phyloP scores from a whole-genome alignment of 2,113 vertebrate genomes.

The Grus americana region DNA sequence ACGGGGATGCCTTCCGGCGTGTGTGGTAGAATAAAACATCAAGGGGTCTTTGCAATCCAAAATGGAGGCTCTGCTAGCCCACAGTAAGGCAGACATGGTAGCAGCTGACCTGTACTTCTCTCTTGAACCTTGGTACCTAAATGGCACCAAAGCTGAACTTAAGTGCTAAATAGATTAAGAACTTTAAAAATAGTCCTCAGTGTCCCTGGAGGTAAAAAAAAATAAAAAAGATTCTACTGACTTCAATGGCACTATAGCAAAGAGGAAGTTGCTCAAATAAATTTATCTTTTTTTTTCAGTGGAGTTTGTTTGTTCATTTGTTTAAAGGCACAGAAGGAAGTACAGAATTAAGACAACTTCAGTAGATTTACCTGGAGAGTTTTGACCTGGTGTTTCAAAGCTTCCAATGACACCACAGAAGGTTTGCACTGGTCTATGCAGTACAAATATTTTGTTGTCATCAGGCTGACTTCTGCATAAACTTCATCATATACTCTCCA shows the following conservation, averaged over 20 bases:
- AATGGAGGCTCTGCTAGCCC: neutral
- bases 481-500: constrained; percentile 75
- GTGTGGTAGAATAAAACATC: neutral
- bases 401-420: constrained; percentile 67
- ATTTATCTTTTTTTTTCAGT: neutral
- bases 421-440: constrained; percentile 61
- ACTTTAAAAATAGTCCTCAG: neutral
- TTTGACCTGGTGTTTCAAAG: constrained; percentile 65
- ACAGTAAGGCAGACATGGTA: neutral
- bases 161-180: neutral
- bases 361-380: constrained; percentile 82
- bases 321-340: neutral
- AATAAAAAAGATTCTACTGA: neutral
- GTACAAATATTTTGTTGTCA: constrained; percentile 68
- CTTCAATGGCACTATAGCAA: neutral
- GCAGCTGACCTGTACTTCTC: neutral
- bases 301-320: neutral
- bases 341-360: neutral
- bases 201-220: neutral
- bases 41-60: neutral
- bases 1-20: neutral
- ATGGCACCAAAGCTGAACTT: neutral
- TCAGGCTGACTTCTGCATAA: constrained; percentile 59
- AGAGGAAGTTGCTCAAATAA: neutral
- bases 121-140: neutral